phyloP scores from a whole-genome alignment of 2,113 vertebrate genomes.

The Strix uralensis region DNA sequence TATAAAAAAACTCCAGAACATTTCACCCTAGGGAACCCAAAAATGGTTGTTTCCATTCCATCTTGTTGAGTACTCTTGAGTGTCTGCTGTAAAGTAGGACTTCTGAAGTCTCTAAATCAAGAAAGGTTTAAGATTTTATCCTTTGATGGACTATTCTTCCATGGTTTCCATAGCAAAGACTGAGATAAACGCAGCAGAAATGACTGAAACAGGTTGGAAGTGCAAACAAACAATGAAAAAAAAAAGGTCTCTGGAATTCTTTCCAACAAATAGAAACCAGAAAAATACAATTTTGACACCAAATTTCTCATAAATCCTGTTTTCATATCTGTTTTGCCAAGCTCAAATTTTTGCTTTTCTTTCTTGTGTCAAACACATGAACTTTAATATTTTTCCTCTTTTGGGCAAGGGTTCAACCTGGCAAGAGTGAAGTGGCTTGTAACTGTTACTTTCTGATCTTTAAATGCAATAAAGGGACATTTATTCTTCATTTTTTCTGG shows the following conservation, averaged over 20 bases:
- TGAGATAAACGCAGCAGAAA: background rate
- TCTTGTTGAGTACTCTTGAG: background rate
- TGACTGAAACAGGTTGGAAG: background rate
- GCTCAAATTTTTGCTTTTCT: background rate
- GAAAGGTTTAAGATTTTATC: background rate
- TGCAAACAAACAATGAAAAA: background rate
- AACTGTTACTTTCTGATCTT: background rate
- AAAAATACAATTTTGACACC: background rate
- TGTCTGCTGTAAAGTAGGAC: background rate
- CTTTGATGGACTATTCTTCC: background rate
- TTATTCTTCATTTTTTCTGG: background rate
- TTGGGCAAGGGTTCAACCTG: background rate
- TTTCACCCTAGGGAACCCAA: slow-evolving; percentile 11
- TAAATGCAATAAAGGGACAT: background rate
- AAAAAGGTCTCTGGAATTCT: background rate
- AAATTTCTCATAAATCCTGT: background rate
- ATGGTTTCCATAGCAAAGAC: background rate
- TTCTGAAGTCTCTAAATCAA: slow-evolving; percentile 22
- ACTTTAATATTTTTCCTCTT: background rate
- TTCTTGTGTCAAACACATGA: background rate
- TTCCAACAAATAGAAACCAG: background rate
- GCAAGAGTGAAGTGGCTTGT: background rate
- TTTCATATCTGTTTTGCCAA: background rate
- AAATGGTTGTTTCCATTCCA: background rate
- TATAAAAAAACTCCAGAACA: slow-evolving; percentile 2